Conservation (phyloP, 1,140 invertebrate species). For the Melipona quadrifasciata region DNA sequence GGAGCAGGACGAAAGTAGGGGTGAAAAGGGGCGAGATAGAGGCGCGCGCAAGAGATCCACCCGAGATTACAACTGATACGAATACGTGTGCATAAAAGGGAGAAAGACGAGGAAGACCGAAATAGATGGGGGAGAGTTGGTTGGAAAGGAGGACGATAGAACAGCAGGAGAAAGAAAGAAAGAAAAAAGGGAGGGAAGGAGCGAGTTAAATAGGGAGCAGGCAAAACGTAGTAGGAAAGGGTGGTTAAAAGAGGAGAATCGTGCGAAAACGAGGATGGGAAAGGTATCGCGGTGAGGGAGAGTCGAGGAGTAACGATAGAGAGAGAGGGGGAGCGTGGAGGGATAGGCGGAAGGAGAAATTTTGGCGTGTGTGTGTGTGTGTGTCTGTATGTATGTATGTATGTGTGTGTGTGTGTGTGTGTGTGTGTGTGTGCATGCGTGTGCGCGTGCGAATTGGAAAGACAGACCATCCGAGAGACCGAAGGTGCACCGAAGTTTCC, state of each 20-base stretch:
- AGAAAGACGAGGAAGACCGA: not conserved
- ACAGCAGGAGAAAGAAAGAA: not conserved
- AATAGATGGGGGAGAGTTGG: not conserved
- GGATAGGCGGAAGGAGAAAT: conserved; percentile 30
- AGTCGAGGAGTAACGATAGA: not conserved
- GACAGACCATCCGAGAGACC: conserved; percentile 43
- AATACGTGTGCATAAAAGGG: not conserved
- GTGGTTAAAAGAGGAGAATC: conserved; percentile 9
- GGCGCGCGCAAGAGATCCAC: conserved; percentile 27
- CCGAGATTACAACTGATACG: conserved; percentile 37
- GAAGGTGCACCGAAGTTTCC: conserved; percentile 60
- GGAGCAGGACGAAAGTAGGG: not conserved
- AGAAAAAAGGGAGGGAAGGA: not conserved
- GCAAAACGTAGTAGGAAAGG: not conserved
- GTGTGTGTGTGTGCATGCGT: conserved; percentile 29
- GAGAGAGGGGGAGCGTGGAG: conserved; percentile 7
- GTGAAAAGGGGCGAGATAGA: not conserved
- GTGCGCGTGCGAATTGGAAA: conserved; percentile 50
- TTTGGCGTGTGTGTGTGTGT: conserved; percentile 24
- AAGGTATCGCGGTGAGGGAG: conserved; percentile 2
- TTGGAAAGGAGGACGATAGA: not conserved
- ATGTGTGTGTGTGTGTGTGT: no score
- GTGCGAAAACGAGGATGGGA: conserved; percentile 14
- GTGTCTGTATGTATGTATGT: no score
- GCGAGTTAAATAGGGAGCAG: not conserved